phyloP scores from a whole-genome alignment of 2,797 vertebrate genomes.

The Limnodromus scolopaceus region DNA sequence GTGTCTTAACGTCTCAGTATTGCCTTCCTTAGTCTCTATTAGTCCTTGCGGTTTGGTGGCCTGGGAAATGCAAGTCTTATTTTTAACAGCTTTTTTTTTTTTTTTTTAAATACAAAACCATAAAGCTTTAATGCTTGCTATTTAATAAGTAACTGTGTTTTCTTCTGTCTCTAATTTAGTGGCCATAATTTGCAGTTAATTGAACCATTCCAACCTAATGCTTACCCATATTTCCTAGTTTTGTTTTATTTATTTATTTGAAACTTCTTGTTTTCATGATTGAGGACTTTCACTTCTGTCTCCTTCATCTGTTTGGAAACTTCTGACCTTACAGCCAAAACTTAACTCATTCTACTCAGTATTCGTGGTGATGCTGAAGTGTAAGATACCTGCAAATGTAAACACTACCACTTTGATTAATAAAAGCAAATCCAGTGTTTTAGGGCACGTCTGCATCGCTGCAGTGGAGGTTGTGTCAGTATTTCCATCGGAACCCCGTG shows the following conservation, averaged over 20 bases:
- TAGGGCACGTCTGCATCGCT: conserved; percentile 71
- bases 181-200: conserved; percentile 72
- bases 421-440: conserved; percentile 72
- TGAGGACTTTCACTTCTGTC: conserved; percentile 46
- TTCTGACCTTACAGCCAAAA: conserved; percentile 47
- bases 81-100: conserved; percentile 54
- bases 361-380: conserved; percentile 70
- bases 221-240: conserved; percentile 66
- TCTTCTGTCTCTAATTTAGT: conserved; percentile 62
- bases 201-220: conserved; percentile 74
- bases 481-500: conserved; percentile 60
- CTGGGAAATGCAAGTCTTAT: conserved; percentile 71
- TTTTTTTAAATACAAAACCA: conserved; percentile 26
- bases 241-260: conserved; percentile 77
- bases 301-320: conserved; percentile 61
- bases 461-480: conserved; percentile 65
- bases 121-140: conserved; percentile 73
- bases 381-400: conserved; percentile 72
- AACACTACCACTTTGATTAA: conserved; percentile 74
- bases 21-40: conserved; percentile 62
- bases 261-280: conserved; percentile 59
- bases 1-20: conserved; percentile 72
- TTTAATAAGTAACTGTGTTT: conserved; percentile 72
- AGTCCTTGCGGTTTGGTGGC: conserved; percentile 60
- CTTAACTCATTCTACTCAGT: conserved; percentile 56